These are phyloP conservation scores for Quiscalus mexicanus DNA, from an alignment of 2,113 vertebrate genomes.

Conservation along the genomic window DNA sequence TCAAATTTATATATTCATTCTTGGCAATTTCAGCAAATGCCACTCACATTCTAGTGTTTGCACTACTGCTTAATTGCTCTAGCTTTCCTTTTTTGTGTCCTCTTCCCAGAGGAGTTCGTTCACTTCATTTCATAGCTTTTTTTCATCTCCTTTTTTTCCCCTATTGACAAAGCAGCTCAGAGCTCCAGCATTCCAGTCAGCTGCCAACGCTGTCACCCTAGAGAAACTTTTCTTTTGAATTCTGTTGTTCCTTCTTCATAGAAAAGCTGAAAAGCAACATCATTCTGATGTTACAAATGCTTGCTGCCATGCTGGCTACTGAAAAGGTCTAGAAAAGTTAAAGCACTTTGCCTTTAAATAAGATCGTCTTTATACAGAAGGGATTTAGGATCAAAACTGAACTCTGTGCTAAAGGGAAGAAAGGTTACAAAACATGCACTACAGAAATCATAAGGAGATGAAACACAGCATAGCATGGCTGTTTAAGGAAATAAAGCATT, in stretches of 20 bases:
- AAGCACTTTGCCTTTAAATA: neutral
- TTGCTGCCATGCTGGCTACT: neutral
- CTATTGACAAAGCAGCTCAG: conserved; percentile 8
- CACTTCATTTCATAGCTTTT: neutral
- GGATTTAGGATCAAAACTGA: neutral
- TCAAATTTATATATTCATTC: neutral
- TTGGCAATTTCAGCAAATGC: neutral
- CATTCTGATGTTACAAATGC: neutral
- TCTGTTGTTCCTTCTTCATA: neutral
- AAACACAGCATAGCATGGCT: neutral
- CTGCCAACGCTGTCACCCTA: conserved; percentile 36
- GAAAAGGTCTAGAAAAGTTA: neutral
- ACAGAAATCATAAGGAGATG: neutral
- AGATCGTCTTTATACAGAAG: neutral
- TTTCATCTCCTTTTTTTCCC: neutral
- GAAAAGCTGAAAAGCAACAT: conserved; percentile 30
- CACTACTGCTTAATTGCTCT: neutral
- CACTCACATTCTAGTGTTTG: neutral
- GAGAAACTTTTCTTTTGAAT: conserved; percentile 42
- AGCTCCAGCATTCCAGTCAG: conserved; percentile 21
- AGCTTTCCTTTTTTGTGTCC: neutral
- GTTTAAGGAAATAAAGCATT: neutral
- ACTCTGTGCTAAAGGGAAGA: neutral
- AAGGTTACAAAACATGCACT: neutral
- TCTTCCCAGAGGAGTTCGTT: neutral